These are phyloP conservation scores for Oligia fasciuncula DNA, from an alignment of 2,888 invertebrate species.

Conservation along the genomic window DNA sequence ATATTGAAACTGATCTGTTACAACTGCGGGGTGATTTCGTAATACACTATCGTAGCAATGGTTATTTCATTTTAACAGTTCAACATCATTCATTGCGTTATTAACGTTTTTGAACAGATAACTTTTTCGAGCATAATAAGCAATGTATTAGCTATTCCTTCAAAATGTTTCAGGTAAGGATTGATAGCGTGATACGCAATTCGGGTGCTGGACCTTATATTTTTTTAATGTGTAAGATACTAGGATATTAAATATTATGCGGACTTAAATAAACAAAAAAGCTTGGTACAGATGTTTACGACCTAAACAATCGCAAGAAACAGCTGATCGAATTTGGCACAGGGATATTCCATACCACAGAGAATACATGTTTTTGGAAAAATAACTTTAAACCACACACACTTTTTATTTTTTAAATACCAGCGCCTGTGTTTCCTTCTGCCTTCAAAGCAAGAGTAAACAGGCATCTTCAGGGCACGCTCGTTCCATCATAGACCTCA, in stretches of 20 bases:
- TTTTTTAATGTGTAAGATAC: not conserved
- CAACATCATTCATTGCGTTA: no score
- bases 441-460: not conserved
- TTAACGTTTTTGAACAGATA: not conserved
- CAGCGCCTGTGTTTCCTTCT: not conserved
- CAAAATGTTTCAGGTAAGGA: not conserved
- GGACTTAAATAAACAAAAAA: not conserved
- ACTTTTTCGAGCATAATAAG: not conserved
- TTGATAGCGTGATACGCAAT: not conserved
- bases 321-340: not conserved
- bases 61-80: no score
- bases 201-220: not conserved
- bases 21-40: not conserved
- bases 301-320: not conserved
- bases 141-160: not conserved
- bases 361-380: not conserved
- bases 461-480: not conserved
- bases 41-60: no score
- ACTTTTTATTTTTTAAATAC: not conserved
- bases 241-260: not conserved
- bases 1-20: not conserved
- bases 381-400: not conserved
- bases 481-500: not conserved
- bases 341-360: not conserved
- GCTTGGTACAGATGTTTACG: not conserved